Conservation (phyloP, 2,797 vertebrate species). For the Astyanax mexicanus region DNA sequence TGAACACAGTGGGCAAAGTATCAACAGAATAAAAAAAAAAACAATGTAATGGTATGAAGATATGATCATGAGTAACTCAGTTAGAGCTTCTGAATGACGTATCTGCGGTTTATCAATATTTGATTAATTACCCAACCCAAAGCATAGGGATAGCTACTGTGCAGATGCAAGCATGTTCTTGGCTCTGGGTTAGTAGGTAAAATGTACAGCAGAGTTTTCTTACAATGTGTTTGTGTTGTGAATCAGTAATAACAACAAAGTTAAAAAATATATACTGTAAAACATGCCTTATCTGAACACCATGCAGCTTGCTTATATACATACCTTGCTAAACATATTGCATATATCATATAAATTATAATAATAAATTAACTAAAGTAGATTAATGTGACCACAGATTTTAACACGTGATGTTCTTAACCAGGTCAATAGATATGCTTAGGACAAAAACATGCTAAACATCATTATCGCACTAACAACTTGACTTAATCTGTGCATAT, state of each 20-base stretch:
- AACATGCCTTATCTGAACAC: background rate
- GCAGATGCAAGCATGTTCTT: conserved; percentile 61
- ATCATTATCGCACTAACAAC: conserved; percentile 5
- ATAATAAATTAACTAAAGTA: no score
- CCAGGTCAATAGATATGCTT: background rate
- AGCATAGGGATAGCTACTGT: conserved; percentile 35
- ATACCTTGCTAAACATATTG: no score
- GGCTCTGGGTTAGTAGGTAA: background rate
- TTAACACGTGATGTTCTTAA: background rate
- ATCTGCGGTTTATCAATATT: no score
- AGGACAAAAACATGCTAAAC: background rate
- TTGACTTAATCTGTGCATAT: conserved; percentile 8
- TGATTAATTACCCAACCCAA: no score
- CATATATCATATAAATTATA: no score
- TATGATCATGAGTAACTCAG: no score
- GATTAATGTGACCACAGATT: background rate
- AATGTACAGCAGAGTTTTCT: background rate
- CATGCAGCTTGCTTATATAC: background rate
- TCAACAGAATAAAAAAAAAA: no score
- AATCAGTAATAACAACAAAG: background rate
- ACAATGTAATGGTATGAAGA: no score
- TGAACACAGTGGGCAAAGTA: no score
- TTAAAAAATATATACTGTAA: background rate
- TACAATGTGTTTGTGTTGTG: background rate
- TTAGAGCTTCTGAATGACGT: no score